Evolutionary conservation across 2,797 vertebrate species (phyloP), one percentile per base, ranked within the genome.

Genomic region (Myioborus melanocephalus): DNA sequence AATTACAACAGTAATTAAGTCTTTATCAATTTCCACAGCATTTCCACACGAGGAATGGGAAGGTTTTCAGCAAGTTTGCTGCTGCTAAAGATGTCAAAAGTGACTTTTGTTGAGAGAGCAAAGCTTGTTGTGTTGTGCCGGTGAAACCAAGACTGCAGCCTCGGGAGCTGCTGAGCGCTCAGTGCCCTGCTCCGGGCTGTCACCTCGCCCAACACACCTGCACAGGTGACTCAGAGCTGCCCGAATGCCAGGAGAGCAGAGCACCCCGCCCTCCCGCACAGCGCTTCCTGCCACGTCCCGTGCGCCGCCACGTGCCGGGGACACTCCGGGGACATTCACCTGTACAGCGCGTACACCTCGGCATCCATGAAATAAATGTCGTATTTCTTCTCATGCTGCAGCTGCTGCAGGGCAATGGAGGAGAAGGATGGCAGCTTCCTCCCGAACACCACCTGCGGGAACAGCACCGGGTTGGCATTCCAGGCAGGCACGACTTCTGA

Each of bases 331-430:
- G 14, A n/a, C 5, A 15, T 88, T 85, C 97, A 99, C 99, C 98
- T 99, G 98, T 98, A 99, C 84, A 99, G 97, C 6, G 98, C 97
- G 41, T 98, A 98, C 89, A 99, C 98, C 64, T 97, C 98, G 20
- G 98, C 98, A 20, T 99, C 98, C 12, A 85, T 97, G 83, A 99
- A 99, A 95, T 98, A 99, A 94, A 99, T 99, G 95, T 99, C 99
- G 0, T 99, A 98, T 69, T 98, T 99, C 97, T 98, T 99, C 96
- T 99, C 99, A 24, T 98, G 98, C 92, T 98, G 98, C 94, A 99
- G 98, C 91, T 98, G 98, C 24, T 98, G 97, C 59, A 98, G 97
- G 47, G 98, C 96, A 73, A 99, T 98, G 16, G 97, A 93, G 10
- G 98, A 98, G 94, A 99, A 99, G 14, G 98, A 97, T 0, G 98